Evolutionary conservation across 2,888 invertebrate species (phyloP), one percentile per base, ranked within the genome.

Genomic region (Mythimna lalbum): DNA sequence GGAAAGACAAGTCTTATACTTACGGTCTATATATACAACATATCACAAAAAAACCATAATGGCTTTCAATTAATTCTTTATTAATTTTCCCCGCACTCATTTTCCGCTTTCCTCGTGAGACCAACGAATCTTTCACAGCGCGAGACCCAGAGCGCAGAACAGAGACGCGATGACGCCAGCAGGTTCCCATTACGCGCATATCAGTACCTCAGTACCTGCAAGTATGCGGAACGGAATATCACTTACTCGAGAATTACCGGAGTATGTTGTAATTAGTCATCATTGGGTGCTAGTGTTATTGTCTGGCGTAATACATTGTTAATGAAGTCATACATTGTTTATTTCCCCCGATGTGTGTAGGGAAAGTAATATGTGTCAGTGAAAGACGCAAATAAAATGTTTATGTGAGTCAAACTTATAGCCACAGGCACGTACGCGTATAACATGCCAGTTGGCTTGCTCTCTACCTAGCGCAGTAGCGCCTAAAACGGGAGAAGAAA

Each of bases 31-130:
- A 39, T 3, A 10, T 43, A 43, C 17, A 4, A 43, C 17, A 17
- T 17, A 43, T 43, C 14, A 14, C 14, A n/a, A 21, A 39, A 23
- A 33, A 31, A 23, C 31, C 33, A 27, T 7, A 17, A 14, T 17
- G 14, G 47, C 9, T 21, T 14, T 17, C 9, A 19, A 9, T 33
- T n/a, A 57, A 19, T 47, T 50, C 21, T 49, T 21, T 9, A 33
- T 47, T 70, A 19, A 33, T 50, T 61, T 43, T 79, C 12, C 43
- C 49, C 62, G 31, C 36, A 21, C 4, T 27, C 36, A 21, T 47
- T 78, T 72, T 79, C 80, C 73, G 73, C 43, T 79, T 74, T 74
- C 80, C 73, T 62, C 27, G 43, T 73, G 21, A 55, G 21, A 78
- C 33, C 12, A 10, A 7, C 5, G 23, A 27, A 27, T 60, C n/a